phyloP scores from a whole-genome alignment of 2,113 vertebrate genomes.

The Sakesphorus luctuosus region DNA sequence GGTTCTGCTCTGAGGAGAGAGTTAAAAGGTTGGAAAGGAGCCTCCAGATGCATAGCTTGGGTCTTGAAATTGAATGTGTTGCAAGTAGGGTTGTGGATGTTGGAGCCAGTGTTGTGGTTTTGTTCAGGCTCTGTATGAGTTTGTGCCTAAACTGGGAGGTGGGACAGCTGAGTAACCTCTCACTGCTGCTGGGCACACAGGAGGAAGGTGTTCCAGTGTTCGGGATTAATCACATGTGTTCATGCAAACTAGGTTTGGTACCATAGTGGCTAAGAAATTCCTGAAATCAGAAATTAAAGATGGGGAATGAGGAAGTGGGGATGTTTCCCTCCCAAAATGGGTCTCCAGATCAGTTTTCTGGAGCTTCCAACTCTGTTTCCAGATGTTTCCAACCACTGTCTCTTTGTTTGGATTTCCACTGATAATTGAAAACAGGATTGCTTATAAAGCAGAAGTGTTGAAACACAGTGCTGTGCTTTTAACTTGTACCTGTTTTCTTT shows the following conservation, averaged over 20 bases:
- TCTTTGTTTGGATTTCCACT: not conserved
- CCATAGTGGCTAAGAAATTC: not conserved
- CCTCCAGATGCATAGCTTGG: not conserved
- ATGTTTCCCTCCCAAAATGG: not conserved
- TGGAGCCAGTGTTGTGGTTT: not conserved
- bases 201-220: not conserved
- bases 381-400: not conserved
- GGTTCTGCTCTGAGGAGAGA: not conserved
- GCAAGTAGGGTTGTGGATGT: not conserved
- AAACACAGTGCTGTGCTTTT: not conserved
- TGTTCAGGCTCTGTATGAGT: not conserved
- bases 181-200: accelerated
- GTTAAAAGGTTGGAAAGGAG: not conserved
- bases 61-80: not conserved
- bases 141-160: not conserved
- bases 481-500: constrained; percentile 1
- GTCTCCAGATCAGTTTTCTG: not conserved
- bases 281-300: not conserved
- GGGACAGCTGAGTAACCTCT: not conserved
- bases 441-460: not conserved
- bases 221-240: not conserved
- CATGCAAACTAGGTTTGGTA: accelerated
- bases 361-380: not conserved
- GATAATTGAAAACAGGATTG: not conserved
- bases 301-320: not conserved